phyloP scores from a whole-genome alignment of 2,113 vertebrate species.

The Vulpes lagopus region DNA sequence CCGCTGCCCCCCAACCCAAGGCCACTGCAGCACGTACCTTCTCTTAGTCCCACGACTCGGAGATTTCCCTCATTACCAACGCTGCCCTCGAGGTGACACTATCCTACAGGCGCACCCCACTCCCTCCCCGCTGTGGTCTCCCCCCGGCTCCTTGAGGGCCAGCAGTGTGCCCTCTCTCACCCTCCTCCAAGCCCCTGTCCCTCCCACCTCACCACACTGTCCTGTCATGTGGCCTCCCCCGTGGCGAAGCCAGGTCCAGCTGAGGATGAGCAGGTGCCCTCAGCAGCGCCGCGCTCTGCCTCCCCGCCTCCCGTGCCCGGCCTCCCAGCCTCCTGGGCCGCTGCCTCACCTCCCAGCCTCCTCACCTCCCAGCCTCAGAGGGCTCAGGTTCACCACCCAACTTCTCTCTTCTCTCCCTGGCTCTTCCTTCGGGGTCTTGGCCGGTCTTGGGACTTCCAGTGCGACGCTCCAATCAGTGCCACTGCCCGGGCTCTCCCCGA shows the following conservation, averaged over 20 bases:
- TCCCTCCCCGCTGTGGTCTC: not conserved
- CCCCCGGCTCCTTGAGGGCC: not conserved
- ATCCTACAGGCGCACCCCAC: not conserved
- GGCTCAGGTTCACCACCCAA: not conserved
- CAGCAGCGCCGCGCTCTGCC: no score
- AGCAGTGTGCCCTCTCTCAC: not conserved
- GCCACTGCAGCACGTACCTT: not conserved
- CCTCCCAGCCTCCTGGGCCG: not conserved
- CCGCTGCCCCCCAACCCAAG: not conserved
- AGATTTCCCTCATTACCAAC: not conserved
- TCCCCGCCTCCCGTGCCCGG: not conserved
- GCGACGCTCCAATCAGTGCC: not conserved
- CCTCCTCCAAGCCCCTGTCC: not conserved
- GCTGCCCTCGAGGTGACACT: not conserved
- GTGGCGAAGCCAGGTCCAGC: not conserved
- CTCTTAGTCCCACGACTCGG: accelerated
- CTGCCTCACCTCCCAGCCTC: accelerated
- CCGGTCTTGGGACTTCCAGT: not conserved
- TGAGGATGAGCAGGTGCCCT: not conserved
- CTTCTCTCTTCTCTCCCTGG: not conserved
- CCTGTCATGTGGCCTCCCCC: not conserved
- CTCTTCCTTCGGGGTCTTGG: not conserved
- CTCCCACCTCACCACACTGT: not conserved
- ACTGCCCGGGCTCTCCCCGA: not conserved
- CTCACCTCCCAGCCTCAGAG: not conserved